Base-by-base conservation (phyloP, 2,797 vertebrate species). In the Gymnothorax reevesii region DNA sequence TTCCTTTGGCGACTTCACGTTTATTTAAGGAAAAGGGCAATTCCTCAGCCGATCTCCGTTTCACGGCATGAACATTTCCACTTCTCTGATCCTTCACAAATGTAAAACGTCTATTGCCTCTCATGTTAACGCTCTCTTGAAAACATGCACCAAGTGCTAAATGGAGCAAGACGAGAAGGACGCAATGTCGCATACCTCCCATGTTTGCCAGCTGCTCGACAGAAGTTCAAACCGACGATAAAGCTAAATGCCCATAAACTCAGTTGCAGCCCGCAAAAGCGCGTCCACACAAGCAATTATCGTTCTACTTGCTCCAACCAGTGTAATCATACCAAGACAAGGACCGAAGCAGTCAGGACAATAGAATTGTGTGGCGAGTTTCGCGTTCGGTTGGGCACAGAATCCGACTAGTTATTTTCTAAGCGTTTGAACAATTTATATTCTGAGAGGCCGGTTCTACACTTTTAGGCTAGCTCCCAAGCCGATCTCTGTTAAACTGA, bases 221-320 rank as follows among this genome's bases (percentile, higher is more conserved):
- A 25, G 6, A 83, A 55, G 82, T 83, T 86, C 82, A 85, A 87
- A 83, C 64, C 25, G 82, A 55, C 54, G 85, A 86, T 83, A 66
- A 90, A 92, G 90, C 59, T 82, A 75, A 94, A 92, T 92, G 91
- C 90, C 73, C 89, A 84, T 83, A 85, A 88, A 94, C 93, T n/a
- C 91, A 92, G 92, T 93, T 92, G 91, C 94, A 91, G 93, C 62
- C n/a, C 0, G 1, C 93, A 93, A 90, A 88, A 88, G 92, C 92
- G 90, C 91, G 85, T 86, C 89, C 87, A 93, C 93, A 94, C 93
- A 93, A 94, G 95, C 93, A 94, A 89, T 86, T 90, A 93, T 87
- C 87, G 87, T 42, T 73, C 69, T 27, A 33, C 69, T 73, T 25
- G 69, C 7, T 73, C 69, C 69, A 27, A 42, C 69, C 69, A 33